Evolutionary conservation across 2,113 vertebrate species (phyloP).

Genomic region (Turnix velox): DNA sequence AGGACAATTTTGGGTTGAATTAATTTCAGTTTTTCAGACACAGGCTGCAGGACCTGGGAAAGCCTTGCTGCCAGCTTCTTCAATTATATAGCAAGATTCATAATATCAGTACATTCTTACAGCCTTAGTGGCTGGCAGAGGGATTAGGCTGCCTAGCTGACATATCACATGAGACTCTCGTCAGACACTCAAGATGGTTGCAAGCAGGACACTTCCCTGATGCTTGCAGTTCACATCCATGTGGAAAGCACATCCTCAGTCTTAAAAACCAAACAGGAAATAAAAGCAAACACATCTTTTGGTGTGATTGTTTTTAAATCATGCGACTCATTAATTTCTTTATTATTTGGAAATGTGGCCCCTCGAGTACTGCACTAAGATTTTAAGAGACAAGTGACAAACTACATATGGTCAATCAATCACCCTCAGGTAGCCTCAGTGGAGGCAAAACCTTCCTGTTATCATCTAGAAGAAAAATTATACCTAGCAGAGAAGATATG

Average conservation of each 20-base stretch:
- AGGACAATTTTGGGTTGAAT: background rate
- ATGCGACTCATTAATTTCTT: accelerated
- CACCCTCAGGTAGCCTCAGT: background rate
- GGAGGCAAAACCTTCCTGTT: background rate
- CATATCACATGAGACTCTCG: background rate
- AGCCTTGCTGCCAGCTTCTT: background rate
- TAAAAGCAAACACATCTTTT: background rate
- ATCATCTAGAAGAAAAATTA: background rate
- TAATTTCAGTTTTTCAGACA: background rate
- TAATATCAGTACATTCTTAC: background rate
- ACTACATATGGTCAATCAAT: background rate
- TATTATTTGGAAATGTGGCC: background rate
- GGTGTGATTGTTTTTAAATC: background rate
- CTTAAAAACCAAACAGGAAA: background rate
- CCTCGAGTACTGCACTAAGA: background rate
- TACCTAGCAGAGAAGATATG: background rate
- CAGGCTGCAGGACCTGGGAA: background rate
- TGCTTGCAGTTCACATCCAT: background rate
- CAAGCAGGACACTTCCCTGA: background rate
- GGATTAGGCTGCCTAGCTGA: background rate
- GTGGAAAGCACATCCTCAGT: background rate
- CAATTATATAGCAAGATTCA: background rate
- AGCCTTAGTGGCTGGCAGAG: background rate
- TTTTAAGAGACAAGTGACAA: background rate
- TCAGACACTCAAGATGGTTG: background rate